Evolutionary conservation across 2,888 invertebrate species (phyloP).

Genomic region (Notocelia uddmanniana): DNA sequence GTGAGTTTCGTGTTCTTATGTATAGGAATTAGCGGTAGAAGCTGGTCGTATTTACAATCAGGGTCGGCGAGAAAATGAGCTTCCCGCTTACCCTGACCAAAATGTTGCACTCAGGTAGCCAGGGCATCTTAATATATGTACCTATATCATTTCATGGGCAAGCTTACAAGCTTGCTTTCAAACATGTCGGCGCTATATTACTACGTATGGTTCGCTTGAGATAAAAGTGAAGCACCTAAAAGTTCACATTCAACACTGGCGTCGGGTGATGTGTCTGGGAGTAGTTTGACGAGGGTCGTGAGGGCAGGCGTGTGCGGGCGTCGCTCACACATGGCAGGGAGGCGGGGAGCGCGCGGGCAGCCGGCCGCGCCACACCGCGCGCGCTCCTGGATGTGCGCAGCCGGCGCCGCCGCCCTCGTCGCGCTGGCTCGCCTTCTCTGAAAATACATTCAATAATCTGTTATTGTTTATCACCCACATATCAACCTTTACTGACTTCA

Average conservation of each 20-base stretch:
- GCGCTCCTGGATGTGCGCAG: constrained; percentile 36
- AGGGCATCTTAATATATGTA: constrained; percentile 40
- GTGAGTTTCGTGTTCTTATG: constrained; percentile 50
- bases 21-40: constrained; percentile 68
- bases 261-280: constrained; percentile 34
- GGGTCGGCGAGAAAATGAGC: constrained; percentile 55
- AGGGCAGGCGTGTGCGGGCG: constrained; percentile 54
- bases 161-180: constrained; percentile 53
- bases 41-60: constrained; percentile 76
- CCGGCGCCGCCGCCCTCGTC: constrained; percentile 55
- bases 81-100: constrained; percentile 34
- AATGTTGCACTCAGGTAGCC: constrained; percentile 38
- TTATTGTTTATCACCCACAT: not conserved
- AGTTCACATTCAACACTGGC: constrained; percentile 54
- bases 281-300: constrained; percentile 44
- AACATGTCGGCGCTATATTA: constrained; percentile 60
- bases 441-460: constrained; percentile 51
- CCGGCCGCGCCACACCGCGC: constrained; percentile 71
- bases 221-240: constrained; percentile 59
- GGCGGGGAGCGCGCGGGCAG: constrained; percentile 75
- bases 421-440: constrained; percentile 76
- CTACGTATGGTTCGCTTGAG: constrained; percentile 58
- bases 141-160: constrained; percentile 34
- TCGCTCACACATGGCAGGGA: constrained; percentile 72
- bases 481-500: not conserved